Base-by-base conservation (phyloP, 2,797 vertebrate genomes). In the Apogon talboti region DNA sequence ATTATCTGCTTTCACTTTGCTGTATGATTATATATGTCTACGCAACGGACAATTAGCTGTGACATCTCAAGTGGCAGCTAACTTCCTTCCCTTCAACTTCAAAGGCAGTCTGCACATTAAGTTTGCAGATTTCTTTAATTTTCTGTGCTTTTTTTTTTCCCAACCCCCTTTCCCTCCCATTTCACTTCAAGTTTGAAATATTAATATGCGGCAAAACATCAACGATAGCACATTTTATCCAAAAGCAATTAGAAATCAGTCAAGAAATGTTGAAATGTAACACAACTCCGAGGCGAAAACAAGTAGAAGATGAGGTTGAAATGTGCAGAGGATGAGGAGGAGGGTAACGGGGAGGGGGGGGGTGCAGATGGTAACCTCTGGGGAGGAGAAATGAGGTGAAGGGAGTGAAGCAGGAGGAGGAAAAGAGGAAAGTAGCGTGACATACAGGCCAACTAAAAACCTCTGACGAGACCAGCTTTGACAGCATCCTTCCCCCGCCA, bases 11-110 rank as follows among this genome's bases (percentile, higher is more conserved):
- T 69, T 81, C 82, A 64, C 71, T 78, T 44, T 51, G 54, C 74
- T 41, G 53, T 83, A 55, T 66, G 81, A 86, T 88, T 82, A 74
- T 46, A 53, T 81, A 52, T 44, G 79, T 38, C 63, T 57, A 12
- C 2, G 72, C 68, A 19, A 66, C 64, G 84, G 84, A 86, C 83
- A 84, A 87, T 88, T 86, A 83, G 84, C 71, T 62, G 3, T 37
- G 63, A 79, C 71, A 64, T 77, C 82, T 90, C 74, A 51, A 84
- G 82, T 77, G 75, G 82, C 65, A 9, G 78, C 80, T 21, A 60
- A 89, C 85, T 86, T 88, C 83, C 69, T 74, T 73, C 38, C 67
- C 48, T 78, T 76, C 42, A 78, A 87, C 74, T 82, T 78, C 62
- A 84, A 82, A 86, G 76, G 43, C 61, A 3, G 55, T 38, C 37